phyloP scores from a whole-genome alignment of 2,797 vertebrate genomes.

The Spheniscus humboldti region DNA sequence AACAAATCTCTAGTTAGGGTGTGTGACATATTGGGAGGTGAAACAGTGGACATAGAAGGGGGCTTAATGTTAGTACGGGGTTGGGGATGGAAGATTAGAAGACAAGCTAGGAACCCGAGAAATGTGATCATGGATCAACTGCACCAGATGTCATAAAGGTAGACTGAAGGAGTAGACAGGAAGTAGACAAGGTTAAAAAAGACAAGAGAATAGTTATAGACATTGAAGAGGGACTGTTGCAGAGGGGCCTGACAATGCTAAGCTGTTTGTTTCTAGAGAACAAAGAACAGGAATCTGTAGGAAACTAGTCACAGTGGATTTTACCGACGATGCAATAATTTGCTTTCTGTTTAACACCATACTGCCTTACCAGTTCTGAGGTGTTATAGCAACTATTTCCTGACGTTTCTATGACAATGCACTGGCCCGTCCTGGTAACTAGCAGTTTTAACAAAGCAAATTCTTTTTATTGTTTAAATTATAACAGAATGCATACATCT shows the following conservation, averaged over 20 bases:
- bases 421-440: neutral
- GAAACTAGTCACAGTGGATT: neutral
- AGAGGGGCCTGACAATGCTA: neutral
- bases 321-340: neutral
- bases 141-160: neutral
- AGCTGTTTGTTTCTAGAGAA: neutral
- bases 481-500: neutral
- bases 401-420: neutral
- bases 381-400: neutral
- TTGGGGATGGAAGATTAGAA: neutral
- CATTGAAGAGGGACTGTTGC: neutral
- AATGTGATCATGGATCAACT: neutral
- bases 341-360: neutral
- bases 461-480: neutral
- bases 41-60: neutral
- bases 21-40: neutral
- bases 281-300: neutral
- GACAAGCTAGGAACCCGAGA: neutral
- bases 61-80: rapidly evolving
- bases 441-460: neutral
- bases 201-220: neutral
- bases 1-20: neutral
- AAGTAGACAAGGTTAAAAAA: neutral
- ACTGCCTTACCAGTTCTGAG: neutral
- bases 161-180: neutral